Conservation (phyloP, 2,113 vertebrate species). For the Isurus oxyrinchus region DNA sequence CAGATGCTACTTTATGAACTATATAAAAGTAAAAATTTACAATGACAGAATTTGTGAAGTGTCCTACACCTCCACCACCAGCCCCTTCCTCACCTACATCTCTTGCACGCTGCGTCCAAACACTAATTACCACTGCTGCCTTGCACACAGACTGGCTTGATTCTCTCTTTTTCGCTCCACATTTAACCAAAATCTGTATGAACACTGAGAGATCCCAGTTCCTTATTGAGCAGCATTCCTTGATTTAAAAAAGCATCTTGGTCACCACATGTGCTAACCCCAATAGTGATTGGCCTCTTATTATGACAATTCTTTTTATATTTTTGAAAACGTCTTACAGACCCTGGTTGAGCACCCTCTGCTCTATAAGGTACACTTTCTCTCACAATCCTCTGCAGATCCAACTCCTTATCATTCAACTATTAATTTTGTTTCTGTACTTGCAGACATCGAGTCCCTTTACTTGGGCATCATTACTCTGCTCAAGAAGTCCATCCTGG, state of each 20-base stretch:
- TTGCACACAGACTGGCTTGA: background rate
- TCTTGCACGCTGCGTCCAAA: background rate
- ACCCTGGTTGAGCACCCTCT: no score
- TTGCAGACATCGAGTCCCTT: background rate
- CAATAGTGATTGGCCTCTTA: background rate
- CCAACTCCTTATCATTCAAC: background rate
- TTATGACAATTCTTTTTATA: background rate
- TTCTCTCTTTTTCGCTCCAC: background rate
- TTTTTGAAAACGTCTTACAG: background rate
- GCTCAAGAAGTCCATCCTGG: background rate
- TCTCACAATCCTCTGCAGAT: background rate
- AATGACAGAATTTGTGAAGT: no score
- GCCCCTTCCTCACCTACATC: background rate
- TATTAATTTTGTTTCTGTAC: background rate
- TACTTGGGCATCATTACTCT: background rate
- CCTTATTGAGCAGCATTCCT: background rate
- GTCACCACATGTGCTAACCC: background rate
- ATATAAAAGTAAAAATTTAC: background rate
- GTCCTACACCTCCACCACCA: no score
- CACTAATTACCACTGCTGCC: background rate
- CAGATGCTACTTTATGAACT: background rate
- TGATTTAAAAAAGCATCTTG: background rate
- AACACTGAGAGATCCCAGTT: background rate
- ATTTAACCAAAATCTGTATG: background rate
- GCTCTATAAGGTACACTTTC: background rate